These are phyloP conservation scores for Beris morrisii DNA, from an alignment of 2,888 invertebrate species.

Conservation along the genomic window DNA sequence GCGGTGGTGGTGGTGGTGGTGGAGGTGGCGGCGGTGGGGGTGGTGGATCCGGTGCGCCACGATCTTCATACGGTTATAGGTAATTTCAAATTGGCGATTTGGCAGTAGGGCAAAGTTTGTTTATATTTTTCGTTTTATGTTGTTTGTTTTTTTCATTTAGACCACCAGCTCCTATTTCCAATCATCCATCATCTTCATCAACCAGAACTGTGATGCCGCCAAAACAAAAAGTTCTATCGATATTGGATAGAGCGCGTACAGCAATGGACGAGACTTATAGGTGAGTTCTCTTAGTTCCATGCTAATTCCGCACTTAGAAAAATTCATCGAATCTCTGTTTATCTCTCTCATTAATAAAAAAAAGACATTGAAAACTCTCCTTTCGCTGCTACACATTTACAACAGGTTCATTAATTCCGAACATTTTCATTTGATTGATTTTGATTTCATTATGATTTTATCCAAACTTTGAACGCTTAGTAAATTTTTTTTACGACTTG, in stretches of 20 bases:
- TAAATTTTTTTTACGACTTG: background rate
- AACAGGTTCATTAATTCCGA: too few relatives aligned
- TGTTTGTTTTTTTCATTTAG: constrained; percentile 36
- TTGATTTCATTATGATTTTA: background rate
- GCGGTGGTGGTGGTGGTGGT: background rate
- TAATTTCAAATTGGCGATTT: background rate
- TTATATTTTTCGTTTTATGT: background rate
- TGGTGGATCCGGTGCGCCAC: background rate
- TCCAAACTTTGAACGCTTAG: background rate
- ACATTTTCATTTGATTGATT: background rate
- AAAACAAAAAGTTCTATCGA: constrained; percentile 82
- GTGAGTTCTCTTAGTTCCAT: constrained; percentile 51
- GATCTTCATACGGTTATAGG: constrained; percentile 26
- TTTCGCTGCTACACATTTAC: background rate
- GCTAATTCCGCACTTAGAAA: background rate
- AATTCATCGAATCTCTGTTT: constrained; percentile 1
- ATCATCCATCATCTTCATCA: constrained; percentile 48
- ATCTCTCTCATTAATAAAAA: background rate
- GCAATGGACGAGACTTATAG: constrained; percentile 81
- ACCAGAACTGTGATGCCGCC: constrained; percentile 64
- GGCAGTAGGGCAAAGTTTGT: background rate
- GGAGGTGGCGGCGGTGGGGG: background rate
- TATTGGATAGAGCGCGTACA: constrained; percentile 76
- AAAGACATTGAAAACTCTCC: too few relatives aligned
- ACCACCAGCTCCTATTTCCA: constrained; percentile 47